These are phyloP conservation scores for Ischnus inquisitorius DNA, from an alignment of 2,888 invertebrate species.

Conservation along the genomic window DNA sequence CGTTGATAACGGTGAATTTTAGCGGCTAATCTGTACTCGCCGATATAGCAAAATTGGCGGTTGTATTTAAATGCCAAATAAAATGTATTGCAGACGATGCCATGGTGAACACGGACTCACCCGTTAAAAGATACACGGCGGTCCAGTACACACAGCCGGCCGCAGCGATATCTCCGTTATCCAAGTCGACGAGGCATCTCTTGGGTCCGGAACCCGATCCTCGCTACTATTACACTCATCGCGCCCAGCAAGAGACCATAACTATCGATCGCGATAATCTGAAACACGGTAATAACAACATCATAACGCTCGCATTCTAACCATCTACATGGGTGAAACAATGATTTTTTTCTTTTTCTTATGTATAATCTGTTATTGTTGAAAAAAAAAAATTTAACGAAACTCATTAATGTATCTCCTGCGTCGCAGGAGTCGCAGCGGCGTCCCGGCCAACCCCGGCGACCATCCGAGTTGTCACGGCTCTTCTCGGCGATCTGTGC, in stretches of 20 bases:
- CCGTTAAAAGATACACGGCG: conserved; percentile 91
- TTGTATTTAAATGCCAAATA: conserved; percentile 27
- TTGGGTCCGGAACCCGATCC: conserved; percentile 89
- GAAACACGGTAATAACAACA: conserved; percentile 81
- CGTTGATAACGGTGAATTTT: neutral
- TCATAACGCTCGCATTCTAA: conserved; percentile 21
- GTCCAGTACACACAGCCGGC: conserved; percentile 93
- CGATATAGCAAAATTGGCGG: neutral
- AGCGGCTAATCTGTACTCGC: neutral
- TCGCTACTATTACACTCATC: conserved; percentile 89
- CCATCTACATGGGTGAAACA: conserved; percentile 16
- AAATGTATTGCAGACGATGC: conserved; percentile 87
- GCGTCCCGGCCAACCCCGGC: conserved; percentile 89
- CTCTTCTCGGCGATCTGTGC: conserved; percentile 93
- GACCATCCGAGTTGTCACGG: conserved; percentile 88
- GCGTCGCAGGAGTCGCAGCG: conserved; percentile 83
- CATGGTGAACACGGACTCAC: conserved; percentile 91
- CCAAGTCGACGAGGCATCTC: conserved; percentile 93
- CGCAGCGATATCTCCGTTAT: conserved; percentile 90
- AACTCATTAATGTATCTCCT: conserved; percentile 62
- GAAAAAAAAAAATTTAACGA: conserved; percentile 16
- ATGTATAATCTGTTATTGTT: neutral
- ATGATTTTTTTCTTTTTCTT: neutral
- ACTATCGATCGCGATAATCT: conserved; percentile 84
- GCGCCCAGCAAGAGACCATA: conserved; percentile 84